Conservation (phyloP, 30 jellyfish, hydroid and myxozoan genomes). For the Chrysaora quinquecirrha region DNA sequence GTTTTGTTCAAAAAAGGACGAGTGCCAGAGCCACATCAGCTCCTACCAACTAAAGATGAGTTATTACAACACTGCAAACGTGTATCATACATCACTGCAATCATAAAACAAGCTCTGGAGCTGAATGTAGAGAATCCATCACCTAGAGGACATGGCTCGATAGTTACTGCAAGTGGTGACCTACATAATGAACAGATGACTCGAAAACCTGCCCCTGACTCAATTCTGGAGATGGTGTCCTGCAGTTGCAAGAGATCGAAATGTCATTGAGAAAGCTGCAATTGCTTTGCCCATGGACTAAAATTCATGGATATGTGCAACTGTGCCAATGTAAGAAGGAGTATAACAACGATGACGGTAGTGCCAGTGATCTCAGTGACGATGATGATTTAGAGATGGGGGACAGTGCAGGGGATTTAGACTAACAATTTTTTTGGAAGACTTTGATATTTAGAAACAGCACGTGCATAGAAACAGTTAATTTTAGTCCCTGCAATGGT, state of each 20-base stretch:
- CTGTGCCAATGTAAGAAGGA: neutral
- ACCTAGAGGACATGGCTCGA: neutral
- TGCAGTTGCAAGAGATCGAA: neutral
- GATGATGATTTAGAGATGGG: constrained; percentile 17
- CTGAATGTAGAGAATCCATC: constrained; percentile 11
- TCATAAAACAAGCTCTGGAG: constrained; percentile 17
- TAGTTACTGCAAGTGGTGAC: neutral
- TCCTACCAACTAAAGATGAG: constrained; percentile 64
- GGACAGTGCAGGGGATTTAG: constrained; percentile 10
- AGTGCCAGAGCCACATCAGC: constrained; percentile 72
- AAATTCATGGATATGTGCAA: neutral
- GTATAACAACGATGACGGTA: neutral
- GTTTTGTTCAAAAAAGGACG: constrained; percentile 41
- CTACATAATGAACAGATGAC: neutral
- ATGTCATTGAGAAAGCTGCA: neutral
- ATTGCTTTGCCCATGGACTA: neutral
- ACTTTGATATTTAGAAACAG: neutral
- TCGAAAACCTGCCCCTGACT: neutral
- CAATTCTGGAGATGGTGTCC: neutral
- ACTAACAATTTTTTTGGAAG: neutral
- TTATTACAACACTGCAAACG: constrained; percentile 25
- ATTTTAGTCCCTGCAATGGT: too few relatives aligned
- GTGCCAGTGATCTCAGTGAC: constrained; percentile 2
- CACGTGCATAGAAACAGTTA: too few relatives aligned
- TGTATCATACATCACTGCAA: constrained; percentile 9